Percentiles rank a stretch among this genome's conserved stretches.
phyloP scores from a whole-genome alignment of 2,113 vertebrate species.

The Scatophagus argus region DNA sequence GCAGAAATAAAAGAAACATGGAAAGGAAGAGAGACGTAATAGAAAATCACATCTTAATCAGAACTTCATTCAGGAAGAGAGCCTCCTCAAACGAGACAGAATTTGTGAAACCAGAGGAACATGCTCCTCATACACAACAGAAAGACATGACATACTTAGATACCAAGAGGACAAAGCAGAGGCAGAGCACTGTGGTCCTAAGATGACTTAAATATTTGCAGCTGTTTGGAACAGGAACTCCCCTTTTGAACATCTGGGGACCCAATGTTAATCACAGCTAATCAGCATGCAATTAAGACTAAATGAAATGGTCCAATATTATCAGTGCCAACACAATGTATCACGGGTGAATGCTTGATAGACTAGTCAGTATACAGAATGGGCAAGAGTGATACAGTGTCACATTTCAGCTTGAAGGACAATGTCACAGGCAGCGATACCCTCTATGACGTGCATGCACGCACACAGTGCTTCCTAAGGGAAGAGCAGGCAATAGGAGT shows the following conservation, averaged over 20 bases:
- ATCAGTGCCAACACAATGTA: conserved; percentile 41
- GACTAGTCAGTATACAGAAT: conserved; percentile 44
- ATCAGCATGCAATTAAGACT: conserved; percentile 62
- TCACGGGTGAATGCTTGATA: conserved; percentile 19
- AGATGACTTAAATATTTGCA: conserved; percentile 57
- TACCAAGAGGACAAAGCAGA: conserved; percentile 53
- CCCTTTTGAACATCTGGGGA: conserved; percentile 73
- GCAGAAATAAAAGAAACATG: conserved; percentile 69
- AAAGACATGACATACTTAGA: conserved; percentile 29
- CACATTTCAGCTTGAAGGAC: conserved; percentile 78
- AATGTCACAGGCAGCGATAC: conserved; percentile 64
- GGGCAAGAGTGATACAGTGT: conserved; percentile 62
- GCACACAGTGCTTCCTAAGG: conserved; percentile 63
- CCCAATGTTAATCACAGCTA: conserved; percentile 61
- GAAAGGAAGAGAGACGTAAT: conserved; percentile 50
- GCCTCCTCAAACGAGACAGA: conserved; percentile 58
- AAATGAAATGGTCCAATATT: conserved; percentile 34
- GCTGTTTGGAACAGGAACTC: conserved; percentile 51
- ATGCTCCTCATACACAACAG: conserved; percentile 62
- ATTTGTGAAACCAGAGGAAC: conserved; percentile 58
- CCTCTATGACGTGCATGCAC: conserved; percentile 57
- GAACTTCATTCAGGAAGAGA: conserved; percentile 62
- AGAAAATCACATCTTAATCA: conserved; percentile 65
- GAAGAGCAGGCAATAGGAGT: conserved; percentile 62
- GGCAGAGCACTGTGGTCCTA: conserved; percentile 29